phyloP scores from a whole-genome alignment of 2,797 vertebrate species.

The Rallus crepitans region DNA sequence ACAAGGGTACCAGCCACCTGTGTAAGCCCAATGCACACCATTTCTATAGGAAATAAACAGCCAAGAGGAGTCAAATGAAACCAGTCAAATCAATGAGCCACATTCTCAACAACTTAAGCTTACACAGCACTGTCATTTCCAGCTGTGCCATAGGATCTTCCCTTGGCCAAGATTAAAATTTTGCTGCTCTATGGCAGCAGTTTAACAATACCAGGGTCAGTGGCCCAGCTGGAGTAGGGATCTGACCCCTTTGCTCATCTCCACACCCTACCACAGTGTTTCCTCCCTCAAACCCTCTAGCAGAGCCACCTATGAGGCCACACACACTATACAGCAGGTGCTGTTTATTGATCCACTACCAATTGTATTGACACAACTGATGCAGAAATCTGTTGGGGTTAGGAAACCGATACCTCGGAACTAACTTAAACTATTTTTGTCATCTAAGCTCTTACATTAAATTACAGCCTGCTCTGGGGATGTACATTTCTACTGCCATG shows the following conservation, averaged over 20 bases:
- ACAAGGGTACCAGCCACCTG: neutral
- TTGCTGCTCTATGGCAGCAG: neutral
- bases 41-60: neutral
- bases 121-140: neutral
- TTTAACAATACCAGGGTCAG: neutral
- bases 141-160: neutral
- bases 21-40: fast-evolving
- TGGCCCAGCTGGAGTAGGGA: fast-evolving
- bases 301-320: neutral
- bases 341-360: neutral
- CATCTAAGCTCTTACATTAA: neutral
- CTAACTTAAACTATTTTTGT: neutral
- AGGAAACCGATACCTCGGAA: neutral
- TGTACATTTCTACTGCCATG: neutral
- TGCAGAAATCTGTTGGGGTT: fast-evolving
- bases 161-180: neutral
- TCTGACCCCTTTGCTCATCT: neutral
- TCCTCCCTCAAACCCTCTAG: fast-evolving
- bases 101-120: neutral
- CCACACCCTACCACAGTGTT: fast-evolving
- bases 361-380: neutral
- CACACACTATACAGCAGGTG: neutral
- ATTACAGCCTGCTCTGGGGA: neutral
- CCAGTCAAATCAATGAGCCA: neutral
- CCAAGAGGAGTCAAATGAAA: neutral